Evolutionary conservation across 2,797 vertebrate genomes (phyloP), one percentile per base, ranked within the genome.

Genomic region (Chlorospingus flavigularis): DNA sequence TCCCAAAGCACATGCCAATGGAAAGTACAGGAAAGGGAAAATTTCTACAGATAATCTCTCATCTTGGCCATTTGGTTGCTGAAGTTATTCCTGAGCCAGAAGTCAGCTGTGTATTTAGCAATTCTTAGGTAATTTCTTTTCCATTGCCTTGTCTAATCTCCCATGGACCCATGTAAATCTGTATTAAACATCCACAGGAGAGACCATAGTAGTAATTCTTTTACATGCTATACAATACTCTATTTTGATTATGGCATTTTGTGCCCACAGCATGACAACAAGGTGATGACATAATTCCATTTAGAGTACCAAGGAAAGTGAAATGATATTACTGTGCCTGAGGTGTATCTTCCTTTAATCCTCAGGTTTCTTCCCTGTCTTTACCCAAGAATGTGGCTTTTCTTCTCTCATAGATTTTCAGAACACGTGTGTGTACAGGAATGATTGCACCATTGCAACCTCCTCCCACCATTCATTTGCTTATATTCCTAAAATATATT

Each of bases 341-440:
- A 80, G 19, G 6, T 63, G 6, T 14, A 21, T 67, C 73, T 86
- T 75, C 17, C 55, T 79, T 70, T 53, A 71, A 71, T 65, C 15
- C 28, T 63, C 28, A 60, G 6, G 4, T 61, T 74, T 79, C 61
- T 61, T 79, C 28, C 13, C 24, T 71, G 17, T 18, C 42, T 86
- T 85, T 50, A 67, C 42, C 30, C 12, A 65, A 79, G 18, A 72
- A 71, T 16, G 10, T 14, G 30, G 4, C 39, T 42, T 83, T 91
- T 90, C n/a, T 58, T 89, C 72, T 83, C 57, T 66, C 42, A 61
- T 16, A 37, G 15, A 9, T 16, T 79, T 63, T 28, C 13, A 47
- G 18, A 40, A 39, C 30, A 33, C 0, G 0, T 33, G 10, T 3
- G 1, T 26, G 17, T 47, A 45, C 25, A 42, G 37, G 47, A 94